Evolutionary conservation across 2,113 vertebrate genomes (phyloP).

Genomic region (Gila orcuttii): DNA sequence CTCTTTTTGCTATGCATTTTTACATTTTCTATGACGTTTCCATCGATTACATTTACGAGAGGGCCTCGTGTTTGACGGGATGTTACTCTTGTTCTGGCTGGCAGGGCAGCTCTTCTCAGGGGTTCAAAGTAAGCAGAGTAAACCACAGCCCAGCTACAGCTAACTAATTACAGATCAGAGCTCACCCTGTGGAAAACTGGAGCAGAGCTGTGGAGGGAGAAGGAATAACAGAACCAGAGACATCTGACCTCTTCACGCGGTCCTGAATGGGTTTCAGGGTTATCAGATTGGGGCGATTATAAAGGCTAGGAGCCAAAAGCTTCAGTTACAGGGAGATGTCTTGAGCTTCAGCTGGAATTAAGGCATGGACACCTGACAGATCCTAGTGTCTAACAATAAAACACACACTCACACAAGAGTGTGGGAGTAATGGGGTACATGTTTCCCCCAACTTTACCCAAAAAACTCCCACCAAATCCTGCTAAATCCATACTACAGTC

Average conservation of each 20-base stretch:
- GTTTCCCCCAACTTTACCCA: not conserved
- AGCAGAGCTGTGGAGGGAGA: not conserved
- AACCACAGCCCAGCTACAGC: slow-evolving; percentile 34
- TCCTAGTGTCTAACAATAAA: not conserved
- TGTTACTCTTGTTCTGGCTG: slow-evolving; percentile 2
- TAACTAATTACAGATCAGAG: slow-evolving; percentile 44
- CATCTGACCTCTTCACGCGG: slow-evolving; percentile 7
- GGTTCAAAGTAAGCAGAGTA: slow-evolving; percentile 29
- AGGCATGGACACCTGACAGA: not conserved
- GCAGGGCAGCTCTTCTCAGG: not conserved
- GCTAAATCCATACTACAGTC: too few species aligned
- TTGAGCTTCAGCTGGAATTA: slow-evolving; percentile 11
- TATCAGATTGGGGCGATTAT: slow-evolving; percentile 54
- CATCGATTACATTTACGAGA: not conserved
- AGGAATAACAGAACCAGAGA: slow-evolving; percentile 21
- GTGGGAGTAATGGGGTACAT: not conserved
- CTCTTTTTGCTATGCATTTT: not conserved
- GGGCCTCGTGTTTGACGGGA: not conserved
- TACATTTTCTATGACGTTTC: not conserved
- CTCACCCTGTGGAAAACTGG: slow-evolving; percentile 32
- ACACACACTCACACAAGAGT: not conserved
- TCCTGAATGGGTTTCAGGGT: slow-evolving; percentile 44
- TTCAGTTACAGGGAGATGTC: slow-evolving; percentile 51
- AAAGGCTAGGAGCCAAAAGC: slow-evolving; percentile 28
- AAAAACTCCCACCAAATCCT: too few species aligned